Evolutionary conservation across 2,113 vertebrate species (phyloP).

Genomic region (Panthera leo): DNA sequence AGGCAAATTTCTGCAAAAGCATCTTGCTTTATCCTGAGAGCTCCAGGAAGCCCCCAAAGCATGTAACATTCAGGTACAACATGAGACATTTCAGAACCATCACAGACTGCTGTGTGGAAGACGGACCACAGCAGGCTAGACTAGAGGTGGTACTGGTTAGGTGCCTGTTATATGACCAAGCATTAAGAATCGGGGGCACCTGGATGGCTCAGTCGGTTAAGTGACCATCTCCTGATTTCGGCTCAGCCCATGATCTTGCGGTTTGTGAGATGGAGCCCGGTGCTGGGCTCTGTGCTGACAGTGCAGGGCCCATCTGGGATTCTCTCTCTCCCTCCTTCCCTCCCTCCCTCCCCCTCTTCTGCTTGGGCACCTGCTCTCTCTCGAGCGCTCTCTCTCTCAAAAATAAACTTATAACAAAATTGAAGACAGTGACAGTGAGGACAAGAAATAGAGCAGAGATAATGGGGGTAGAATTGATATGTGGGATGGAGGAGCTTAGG

Average conservation of each 20-base stretch:
- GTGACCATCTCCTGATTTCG: no score
- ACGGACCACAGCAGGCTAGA: neutral
- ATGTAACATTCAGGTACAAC: neutral
- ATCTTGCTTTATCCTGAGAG: slow-evolving; percentile 21
- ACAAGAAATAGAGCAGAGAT: neutral
- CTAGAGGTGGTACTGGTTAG: neutral
- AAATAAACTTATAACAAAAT: no score
- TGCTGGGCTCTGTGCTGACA: no score
- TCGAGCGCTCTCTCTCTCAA: no score
- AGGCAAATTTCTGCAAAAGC: neutral
- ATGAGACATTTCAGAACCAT: neutral
- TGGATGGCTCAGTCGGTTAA: no score
- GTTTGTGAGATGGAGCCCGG: no score
- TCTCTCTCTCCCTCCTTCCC: no score
- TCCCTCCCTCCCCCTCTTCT: no score
- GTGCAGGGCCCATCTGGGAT: no score
- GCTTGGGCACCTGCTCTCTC: no score
- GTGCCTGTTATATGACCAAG: neutral
- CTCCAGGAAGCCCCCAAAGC: neutral
- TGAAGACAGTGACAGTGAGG: neutral
- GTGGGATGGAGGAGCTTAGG: neutral
- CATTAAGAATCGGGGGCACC: neutral
- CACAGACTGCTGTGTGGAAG: neutral
- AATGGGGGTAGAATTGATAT: neutral
- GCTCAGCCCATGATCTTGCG: no score